Conservation (phyloP, 2,797 vertebrate species). For the Diceros bicornis region DNA sequence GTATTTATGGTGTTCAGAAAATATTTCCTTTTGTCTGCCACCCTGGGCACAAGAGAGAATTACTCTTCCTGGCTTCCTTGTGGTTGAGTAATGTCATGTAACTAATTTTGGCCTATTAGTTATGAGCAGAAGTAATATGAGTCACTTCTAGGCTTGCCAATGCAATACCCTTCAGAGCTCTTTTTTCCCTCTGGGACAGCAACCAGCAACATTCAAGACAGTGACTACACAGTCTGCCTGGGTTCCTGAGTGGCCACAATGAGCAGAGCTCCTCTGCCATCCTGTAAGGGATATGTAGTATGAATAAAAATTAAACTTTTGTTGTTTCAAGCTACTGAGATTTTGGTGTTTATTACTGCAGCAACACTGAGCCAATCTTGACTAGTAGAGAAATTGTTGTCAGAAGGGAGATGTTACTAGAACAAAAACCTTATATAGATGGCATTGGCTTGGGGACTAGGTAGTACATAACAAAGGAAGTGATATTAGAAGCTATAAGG, state of each 20-base stretch:
- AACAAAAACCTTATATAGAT: conserved; percentile 16
- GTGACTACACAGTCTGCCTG: background rate
- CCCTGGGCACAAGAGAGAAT: background rate
- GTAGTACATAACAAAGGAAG: background rate
- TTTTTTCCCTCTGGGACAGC: background rate
- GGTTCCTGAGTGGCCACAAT: background rate
- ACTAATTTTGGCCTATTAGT: conserved; percentile 74
- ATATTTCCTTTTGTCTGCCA: conserved; percentile 24
- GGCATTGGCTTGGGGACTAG: background rate
- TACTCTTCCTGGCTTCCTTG: conserved; percentile 57
- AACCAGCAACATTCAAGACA: background rate
- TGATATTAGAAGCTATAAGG: background rate
- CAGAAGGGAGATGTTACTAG: background rate
- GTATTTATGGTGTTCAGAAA: conserved; percentile 1
- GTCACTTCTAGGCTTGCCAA: conserved; percentile 32
- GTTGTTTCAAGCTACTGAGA: background rate
- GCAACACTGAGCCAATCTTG: background rate
- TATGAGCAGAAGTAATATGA: conserved; percentile 53
- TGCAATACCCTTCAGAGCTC: conserved; percentile 43
- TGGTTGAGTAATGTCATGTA: conserved; percentile 54
- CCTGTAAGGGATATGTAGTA: too few species aligned
- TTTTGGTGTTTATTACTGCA: conserved; percentile 6
- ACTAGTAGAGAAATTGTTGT: conserved; percentile 24
- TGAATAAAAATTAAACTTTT: background rate
- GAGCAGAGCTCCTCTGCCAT: background rate